phyloP scores from a whole-genome alignment of 2,888 invertebrate species.

The Drosophila eohydei region DNA sequence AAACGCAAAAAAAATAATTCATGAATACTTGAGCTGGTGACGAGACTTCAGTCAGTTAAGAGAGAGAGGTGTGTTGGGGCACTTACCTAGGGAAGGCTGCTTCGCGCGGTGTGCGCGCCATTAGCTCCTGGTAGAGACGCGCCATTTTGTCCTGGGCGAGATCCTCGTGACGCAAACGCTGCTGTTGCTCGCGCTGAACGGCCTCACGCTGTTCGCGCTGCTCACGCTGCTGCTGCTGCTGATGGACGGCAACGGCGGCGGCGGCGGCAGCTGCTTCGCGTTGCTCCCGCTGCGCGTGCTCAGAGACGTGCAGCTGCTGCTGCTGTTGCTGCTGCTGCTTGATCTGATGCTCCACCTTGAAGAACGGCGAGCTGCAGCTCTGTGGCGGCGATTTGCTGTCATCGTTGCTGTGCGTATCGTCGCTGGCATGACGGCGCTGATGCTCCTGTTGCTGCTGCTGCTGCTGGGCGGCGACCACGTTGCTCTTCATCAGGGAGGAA shows the following conservation, averaged over 20 bases:
- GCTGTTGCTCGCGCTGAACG: slow-evolving; percentile 67
- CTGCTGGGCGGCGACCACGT: slow-evolving; percentile 85
- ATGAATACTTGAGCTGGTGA: not conserved
- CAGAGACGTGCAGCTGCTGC: slow-evolving; percentile 83
- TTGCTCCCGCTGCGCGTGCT: slow-evolving; percentile 84
- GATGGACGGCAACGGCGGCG: slow-evolving; percentile 61
- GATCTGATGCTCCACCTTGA: slow-evolving; percentile 86
- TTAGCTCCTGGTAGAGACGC: slow-evolving; percentile 97
- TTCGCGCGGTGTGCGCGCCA: slow-evolving; percentile 92
- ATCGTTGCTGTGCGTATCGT: slow-evolving; percentile 91
- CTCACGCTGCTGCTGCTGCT: slow-evolving; percentile 83
- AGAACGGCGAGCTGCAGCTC: slow-evolving; percentile 93
- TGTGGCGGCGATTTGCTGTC: slow-evolving; percentile 93
- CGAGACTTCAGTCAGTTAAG: too few relatives aligned
- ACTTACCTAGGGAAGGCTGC: slow-evolving; percentile 92
- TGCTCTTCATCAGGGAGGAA: slow-evolving; percentile 92
- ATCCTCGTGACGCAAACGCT: slow-evolving; percentile 87
- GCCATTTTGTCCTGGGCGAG: slow-evolving; percentile 98
- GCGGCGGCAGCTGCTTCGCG: slow-evolving; percentile 83
- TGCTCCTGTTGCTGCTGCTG: slow-evolving; percentile 86
- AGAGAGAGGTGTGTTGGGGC: not conserved
- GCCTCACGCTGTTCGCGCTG: slow-evolving; percentile 91
- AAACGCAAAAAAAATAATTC: not conserved
- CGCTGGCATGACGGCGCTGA: slow-evolving; percentile 82
- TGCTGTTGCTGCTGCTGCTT: slow-evolving; percentile 85